phyloP scores from a whole-genome alignment of 2,797 vertebrate species.

The Sitta carolinensis region DNA sequence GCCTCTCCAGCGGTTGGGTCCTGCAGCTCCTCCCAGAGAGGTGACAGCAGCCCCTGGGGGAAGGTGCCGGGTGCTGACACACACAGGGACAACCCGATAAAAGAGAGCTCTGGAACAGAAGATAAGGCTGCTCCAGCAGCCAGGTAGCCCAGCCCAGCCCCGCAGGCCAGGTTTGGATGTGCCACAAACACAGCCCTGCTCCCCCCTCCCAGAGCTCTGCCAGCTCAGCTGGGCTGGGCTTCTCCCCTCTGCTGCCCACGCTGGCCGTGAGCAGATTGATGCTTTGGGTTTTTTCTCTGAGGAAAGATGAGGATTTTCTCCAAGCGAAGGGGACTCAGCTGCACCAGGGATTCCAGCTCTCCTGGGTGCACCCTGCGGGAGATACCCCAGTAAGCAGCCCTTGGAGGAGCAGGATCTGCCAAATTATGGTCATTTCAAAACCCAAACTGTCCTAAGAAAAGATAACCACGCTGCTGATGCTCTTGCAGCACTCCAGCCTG shows the following conservation, averaged over 20 bases:
- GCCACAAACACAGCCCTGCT: not conserved
- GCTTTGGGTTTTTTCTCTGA: not conserved
- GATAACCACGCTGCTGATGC: not conserved
- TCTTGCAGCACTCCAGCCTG: not conserved
- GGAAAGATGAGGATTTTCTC: not conserved
- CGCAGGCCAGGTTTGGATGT: rapidly evolving
- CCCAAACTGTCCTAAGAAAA: not conserved
- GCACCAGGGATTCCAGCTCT: not conserved
- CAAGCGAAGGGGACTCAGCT: not conserved
- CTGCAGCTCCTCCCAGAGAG: not conserved
- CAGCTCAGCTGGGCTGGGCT: not conserved
- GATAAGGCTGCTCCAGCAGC: not conserved
- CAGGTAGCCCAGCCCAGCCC: not conserved
- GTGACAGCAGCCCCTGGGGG: not conserved
- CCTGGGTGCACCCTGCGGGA: not conserved
- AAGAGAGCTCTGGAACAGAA: not conserved
- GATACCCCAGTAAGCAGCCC: not conserved
- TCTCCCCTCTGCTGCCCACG: not conserved
- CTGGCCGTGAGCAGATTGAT: not conserved
- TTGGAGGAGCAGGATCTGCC: not conserved
- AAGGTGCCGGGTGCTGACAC: not conserved
- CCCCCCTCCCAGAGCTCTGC: not conserved
- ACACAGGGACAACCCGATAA: not conserved
- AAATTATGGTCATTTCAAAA: not conserved
- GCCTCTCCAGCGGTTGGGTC: rapidly evolving